These are phyloP conservation scores for Augochlora pura DNA, from an alignment of 1,140 invertebrate genomes.

Conservation along the genomic window DNA sequence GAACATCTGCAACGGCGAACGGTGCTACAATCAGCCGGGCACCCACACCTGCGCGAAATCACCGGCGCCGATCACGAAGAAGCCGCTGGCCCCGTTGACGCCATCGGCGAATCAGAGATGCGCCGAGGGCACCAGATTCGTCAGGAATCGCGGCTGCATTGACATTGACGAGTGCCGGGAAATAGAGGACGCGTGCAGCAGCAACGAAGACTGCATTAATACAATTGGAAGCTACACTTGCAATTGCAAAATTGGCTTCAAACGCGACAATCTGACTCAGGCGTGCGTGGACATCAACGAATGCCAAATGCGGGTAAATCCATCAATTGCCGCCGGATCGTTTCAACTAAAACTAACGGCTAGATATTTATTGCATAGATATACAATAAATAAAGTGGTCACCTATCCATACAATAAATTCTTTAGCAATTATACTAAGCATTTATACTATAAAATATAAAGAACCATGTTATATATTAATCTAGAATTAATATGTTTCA, in stretches of 20 bases:
- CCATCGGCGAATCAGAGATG: conserved; percentile 47
- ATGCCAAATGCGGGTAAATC: conserved; percentile 79
- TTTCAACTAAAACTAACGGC: no score
- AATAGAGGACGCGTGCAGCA: conserved; percentile 78
- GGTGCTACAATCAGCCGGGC: conserved; percentile 82
- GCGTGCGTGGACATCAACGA: conserved; percentile 85
- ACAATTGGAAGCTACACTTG: conserved; percentile 81
- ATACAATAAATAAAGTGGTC: no score
- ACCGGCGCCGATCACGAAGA: conserved; percentile 67
- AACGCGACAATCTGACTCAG: conserved; percentile 79
- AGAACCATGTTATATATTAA: no score
- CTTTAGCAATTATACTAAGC: no score
- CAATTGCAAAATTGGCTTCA: conserved; percentile 80
- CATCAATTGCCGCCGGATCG: not conserved
- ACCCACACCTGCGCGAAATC: conserved; percentile 81
- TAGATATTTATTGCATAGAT: no score
- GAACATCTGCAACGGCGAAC: conserved; percentile 72
- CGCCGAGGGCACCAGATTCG: conserved; percentile 59
- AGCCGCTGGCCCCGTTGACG: conserved; percentile 39
- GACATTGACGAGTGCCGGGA: conserved; percentile 86
- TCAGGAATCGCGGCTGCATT: conserved; percentile 78
- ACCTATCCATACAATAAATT: no score
- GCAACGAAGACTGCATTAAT: conserved; percentile 81
- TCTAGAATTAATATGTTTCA: not conserved
- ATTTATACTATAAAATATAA: no score